Conservation (phyloP, 2,888 invertebrate species). For the Steinernema scapterisci region DNA sequence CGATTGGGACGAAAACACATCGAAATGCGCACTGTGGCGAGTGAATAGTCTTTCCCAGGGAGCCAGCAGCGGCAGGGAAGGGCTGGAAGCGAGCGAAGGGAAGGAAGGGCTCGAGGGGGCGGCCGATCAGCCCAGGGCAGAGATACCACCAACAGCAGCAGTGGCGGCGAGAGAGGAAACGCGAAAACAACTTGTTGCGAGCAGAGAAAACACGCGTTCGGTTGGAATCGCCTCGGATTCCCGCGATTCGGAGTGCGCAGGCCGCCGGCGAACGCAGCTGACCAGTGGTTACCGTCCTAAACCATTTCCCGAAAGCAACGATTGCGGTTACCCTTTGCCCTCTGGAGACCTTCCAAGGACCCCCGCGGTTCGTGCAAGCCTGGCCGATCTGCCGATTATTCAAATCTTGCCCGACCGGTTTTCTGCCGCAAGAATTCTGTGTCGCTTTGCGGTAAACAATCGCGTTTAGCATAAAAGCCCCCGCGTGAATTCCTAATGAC, state of each 20-base stretch:
- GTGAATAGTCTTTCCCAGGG: slow-evolving; percentile 5
- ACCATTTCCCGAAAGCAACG: no score
- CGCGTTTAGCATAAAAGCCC: neutral
- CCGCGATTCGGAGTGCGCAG: no score
- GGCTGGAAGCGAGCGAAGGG: neutral
- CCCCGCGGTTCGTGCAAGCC: no score
- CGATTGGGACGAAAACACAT: slow-evolving; percentile 31
- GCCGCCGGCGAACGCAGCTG: no score
- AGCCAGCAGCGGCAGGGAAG: slow-evolving; percentile 4
- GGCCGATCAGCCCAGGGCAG: neutral
- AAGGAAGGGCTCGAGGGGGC: slow-evolving; percentile 27
- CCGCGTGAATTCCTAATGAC: neutral
- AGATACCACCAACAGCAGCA: neutral
- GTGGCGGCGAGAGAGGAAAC: neutral
- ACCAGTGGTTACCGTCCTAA: no score
- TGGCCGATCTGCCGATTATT: no score
- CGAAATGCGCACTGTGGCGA: slow-evolving; percentile 26
- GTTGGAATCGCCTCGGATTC: neutral
- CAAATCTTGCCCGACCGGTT: no score
- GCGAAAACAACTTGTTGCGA: slow-evolving; percentile 23
- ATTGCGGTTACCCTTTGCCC: no score
- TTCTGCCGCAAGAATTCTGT: no score
- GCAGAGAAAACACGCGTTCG: neutral
- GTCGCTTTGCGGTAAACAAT: neutral
- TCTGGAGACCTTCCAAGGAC: no score